Conservation (phyloP, 1,140 invertebrate genomes). For the Eumaeus atala region DNA sequence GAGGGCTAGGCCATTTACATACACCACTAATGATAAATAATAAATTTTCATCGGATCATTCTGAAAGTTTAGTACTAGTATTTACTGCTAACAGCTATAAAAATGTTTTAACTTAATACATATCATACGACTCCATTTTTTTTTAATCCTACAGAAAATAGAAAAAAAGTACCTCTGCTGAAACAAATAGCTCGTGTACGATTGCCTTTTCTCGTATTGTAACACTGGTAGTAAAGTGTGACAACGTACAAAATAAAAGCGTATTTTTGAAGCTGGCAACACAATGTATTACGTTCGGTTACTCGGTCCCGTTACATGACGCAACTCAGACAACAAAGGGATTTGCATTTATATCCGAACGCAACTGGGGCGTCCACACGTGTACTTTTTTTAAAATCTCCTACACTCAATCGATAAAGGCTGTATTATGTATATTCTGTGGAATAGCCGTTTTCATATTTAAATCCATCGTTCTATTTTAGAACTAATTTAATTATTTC, state of each 20-base stretch:
- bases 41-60: too few species aligned
- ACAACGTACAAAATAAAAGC: conserved; percentile 2
- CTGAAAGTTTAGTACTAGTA: too few species aligned
- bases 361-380: conserved; percentile 24
- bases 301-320: conserved; percentile 43
- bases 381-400: conserved; percentile 21
- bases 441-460: conserved; percentile 9
- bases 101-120: too few species aligned
- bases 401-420: conserved; percentile 17
- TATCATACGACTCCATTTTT: too few species aligned
- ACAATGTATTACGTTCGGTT: conserved; percentile 17
- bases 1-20: too few species aligned
- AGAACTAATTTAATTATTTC: not conserved
- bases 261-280: conserved; percentile 13
- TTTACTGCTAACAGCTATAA: too few species aligned
- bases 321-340: conserved; percentile 40
- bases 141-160: not conserved
- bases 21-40: too few species aligned
- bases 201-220: not conserved
- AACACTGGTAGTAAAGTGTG: conserved; percentile 2
- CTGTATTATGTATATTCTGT: conserved; percentile 16
- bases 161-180: not conserved
- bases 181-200: not conserved
- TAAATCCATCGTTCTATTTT: conserved; percentile 4
- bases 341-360: conserved; percentile 52